Conservation (phyloP, 2,113 vertebrate genomes). For the Xenus cinereus region DNA sequence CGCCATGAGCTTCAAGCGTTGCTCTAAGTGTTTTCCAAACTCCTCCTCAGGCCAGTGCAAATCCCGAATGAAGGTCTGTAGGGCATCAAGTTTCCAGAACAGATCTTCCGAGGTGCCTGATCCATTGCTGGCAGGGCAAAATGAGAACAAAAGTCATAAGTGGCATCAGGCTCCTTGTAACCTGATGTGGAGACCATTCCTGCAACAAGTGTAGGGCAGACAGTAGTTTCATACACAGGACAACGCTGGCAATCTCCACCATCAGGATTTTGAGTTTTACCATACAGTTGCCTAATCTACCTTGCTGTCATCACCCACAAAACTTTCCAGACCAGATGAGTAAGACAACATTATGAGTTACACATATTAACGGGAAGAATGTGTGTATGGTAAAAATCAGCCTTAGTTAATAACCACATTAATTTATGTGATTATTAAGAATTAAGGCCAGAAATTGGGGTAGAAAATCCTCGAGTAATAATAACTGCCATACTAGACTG, state of each 20-base stretch:
- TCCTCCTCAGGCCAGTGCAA: conserved; percentile 99
- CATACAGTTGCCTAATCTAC: conserved; percentile 79
- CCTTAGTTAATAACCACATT: conserved; percentile 90
- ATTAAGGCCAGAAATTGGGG: conserved; percentile 76
- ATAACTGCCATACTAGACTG: conserved; percentile 76
- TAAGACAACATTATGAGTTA: conserved; percentile 68
- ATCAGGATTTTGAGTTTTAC: conserved; percentile 80
- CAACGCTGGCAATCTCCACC: conserved; percentile 76
- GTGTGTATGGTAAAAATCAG: conserved; percentile 86
- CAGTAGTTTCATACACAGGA: conserved; percentile 78
- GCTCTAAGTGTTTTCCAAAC: conserved; percentile 97
- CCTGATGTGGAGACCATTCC: conserved; percentile 73
- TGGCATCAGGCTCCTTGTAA: background rate
- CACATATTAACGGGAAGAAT: conserved; percentile 71
- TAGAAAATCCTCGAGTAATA: conserved; percentile 72
- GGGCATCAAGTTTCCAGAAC: conserved; percentile 98
- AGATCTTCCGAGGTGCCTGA: conserved; percentile 97
- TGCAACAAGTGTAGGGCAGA: conserved; percentile 70
- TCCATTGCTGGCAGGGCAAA: conserved; percentile 87
- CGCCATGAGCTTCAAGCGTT: conserved; percentile 95
- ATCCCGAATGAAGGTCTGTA: conserved; percentile 97
- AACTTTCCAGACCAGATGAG: conserved; percentile 73
- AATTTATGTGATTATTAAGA: conserved; percentile 86
- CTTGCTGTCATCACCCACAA: conserved; percentile 67
- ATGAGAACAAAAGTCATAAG: conserved; percentile 63